Conservation (phyloP, 2,113 vertebrate genomes). For the Sphaerodactylus townsendi region DNA sequence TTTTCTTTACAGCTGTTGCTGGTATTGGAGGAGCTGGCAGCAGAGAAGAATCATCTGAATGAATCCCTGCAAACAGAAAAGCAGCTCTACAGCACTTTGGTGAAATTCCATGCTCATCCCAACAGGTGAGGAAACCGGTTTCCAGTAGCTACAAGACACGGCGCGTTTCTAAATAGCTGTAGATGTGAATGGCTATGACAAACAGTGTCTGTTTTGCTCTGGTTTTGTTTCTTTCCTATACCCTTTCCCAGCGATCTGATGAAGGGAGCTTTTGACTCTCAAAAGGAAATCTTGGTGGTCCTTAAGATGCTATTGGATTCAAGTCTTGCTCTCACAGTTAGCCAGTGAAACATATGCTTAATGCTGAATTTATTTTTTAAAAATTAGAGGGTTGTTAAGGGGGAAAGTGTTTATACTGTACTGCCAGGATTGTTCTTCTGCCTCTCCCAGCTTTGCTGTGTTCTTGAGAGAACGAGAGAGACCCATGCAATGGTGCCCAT, state of each 20-base stretch:
- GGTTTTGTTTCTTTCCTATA: neutral
- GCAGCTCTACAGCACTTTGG: slow-evolving; percentile 87
- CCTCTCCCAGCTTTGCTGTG: slow-evolving; percentile 24
- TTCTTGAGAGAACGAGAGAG: neutral
- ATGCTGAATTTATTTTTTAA: slow-evolving; percentile 1
- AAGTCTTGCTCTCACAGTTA: neutral
- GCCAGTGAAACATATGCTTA: slow-evolving; percentile 30
- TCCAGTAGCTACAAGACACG: neutral
- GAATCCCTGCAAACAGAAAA: slow-evolving; percentile 88
- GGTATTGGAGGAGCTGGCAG: slow-evolving; percentile 85
- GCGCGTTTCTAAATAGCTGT: fast-evolving
- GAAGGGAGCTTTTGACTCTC: no score
- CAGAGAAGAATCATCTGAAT: slow-evolving; percentile 86
- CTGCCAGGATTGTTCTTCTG: neutral
- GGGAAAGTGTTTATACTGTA: neutral
- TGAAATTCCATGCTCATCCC: slow-evolving; percentile 76
- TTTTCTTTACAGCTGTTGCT: slow-evolving; percentile 69
- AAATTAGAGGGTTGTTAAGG: neutral
- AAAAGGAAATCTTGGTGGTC: neutral
- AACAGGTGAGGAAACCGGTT: slow-evolving; percentile 78
- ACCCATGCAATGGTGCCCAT: neutral
- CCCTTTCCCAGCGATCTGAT: neutral
- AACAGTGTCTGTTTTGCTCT: neutral
- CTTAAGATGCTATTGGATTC: no score
- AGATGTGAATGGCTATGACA: neutral